Evolutionary conservation across 2,113 vertebrate species (phyloP).

Genomic region (Edolisoma coerulescens): DNA sequence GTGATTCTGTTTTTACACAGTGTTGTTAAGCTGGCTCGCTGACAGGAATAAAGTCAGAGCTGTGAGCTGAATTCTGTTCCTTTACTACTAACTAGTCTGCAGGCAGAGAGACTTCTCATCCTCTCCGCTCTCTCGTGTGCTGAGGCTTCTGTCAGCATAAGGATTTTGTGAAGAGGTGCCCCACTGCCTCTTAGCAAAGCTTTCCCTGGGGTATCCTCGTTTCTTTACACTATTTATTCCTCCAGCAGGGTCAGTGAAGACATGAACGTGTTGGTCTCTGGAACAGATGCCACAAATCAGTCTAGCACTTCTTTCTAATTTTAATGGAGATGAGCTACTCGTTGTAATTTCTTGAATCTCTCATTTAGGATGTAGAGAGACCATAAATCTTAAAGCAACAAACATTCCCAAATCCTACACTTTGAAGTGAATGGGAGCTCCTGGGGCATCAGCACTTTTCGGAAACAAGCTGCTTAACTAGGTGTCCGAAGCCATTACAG

Average conservation of each 20-base stretch:
- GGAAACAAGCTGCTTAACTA: conserved; percentile 24
- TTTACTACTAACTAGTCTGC: neutral
- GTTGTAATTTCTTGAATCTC: conserved; percentile 39
- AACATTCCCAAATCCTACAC: conserved; percentile 29
- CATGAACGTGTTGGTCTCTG: neutral
- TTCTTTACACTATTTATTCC: neutral
- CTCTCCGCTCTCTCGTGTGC: neutral
- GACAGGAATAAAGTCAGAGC: neutral
- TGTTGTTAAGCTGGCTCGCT: neutral
- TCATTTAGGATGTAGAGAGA: conserved; percentile 21
- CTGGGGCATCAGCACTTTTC: conserved; percentile 21
- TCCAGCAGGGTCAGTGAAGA: neutral
- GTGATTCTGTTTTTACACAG: neutral
- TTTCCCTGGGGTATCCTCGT: neutral
- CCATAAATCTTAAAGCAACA: conserved; percentile 52
- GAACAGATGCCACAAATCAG: conserved; percentile 43
- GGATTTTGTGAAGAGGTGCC: neutral
- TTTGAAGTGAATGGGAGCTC: conserved; percentile 56
- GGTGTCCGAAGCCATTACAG: neutral
- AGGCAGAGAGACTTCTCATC: neutral
- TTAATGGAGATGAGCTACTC: conserved; percentile 47
- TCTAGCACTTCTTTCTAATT: conserved; percentile 55
- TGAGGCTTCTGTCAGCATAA: neutral
- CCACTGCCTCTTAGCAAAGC: neutral
- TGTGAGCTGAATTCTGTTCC: neutral